Evolutionary conservation across 1,140 invertebrate genomes (phyloP).

Genomic region (Pseudoatta argentina): DNA sequence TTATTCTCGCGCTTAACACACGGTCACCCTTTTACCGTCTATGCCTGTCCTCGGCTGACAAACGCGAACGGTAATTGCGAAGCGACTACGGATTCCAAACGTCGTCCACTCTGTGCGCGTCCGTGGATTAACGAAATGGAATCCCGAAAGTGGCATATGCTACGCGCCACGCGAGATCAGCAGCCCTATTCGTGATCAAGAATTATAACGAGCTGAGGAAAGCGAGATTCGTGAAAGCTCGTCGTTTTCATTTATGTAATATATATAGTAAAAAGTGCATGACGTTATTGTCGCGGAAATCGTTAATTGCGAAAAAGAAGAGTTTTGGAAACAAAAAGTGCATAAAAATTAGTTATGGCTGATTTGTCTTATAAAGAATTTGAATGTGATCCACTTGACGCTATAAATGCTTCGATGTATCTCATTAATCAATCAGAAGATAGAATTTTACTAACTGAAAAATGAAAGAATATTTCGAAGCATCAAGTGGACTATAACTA

Average conservation of each 20-base stretch:
- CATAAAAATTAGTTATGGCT: background rate
- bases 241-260: conserved; percentile 7
- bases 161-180: conserved; percentile 14
- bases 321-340: background rate
- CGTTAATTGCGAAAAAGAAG: background rate
- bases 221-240: background rate
- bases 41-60: conserved; percentile 22
- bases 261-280: background rate
- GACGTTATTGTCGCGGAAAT: background rate
- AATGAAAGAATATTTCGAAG: no score
- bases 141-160: conserved; percentile 21
- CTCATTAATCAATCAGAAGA: no score
- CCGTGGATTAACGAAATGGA: conserved; percentile 55
- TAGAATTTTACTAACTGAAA: no score
- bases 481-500: no score
- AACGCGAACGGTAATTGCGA: conserved; percentile 50
- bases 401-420: no score
- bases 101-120: conserved; percentile 2
- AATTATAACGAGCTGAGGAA: conserved; percentile 24
- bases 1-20: conserved; percentile 59
- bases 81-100: conserved; percentile 32
- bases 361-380: background rate
- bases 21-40: conserved; percentile 35
- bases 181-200: conserved; percentile 16
- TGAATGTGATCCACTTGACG: no score